Conservation (phyloP, 2,888 invertebrate species). For the Hecatera dysodea region DNA sequence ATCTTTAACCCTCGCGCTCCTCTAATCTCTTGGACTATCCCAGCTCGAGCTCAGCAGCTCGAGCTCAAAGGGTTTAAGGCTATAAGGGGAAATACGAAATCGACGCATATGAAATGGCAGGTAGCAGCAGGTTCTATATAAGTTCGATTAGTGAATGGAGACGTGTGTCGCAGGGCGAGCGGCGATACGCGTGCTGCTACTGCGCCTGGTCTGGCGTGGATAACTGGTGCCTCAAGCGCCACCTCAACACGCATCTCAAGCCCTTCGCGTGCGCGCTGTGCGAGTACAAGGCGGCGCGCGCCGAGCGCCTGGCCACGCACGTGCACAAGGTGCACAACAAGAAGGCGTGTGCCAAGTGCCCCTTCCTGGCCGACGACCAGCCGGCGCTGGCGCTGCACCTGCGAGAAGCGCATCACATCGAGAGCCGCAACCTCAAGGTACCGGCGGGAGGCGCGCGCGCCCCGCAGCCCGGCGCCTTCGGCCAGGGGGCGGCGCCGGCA, state of each 20-base stretch:
- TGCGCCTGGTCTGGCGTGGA: slow-evolving; percentile 98
- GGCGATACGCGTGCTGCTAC: slow-evolving; percentile 96
- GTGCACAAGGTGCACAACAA: slow-evolving; percentile 98
- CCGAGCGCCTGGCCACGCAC: slow-evolving; percentile 97
- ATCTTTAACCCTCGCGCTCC: too few species aligned
- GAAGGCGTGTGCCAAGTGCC: slow-evolving; percentile 96
- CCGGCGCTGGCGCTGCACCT: slow-evolving; percentile 95
- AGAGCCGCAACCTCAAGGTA: slow-evolving; percentile 91
- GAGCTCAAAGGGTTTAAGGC: too few species aligned
- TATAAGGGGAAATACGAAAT: too few species aligned
- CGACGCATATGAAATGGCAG: too few species aligned
- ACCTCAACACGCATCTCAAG: slow-evolving; percentile 97
- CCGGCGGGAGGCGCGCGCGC: slow-evolving; percentile 73
- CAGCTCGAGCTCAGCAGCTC: too few species aligned
- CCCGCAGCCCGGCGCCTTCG: slow-evolving; percentile 66
- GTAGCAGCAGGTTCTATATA: too few species aligned
- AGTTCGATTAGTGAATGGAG: background rate
- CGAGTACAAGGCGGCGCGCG: slow-evolving; percentile 98
- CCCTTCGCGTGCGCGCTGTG: slow-evolving; percentile 97
- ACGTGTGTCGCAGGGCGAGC: slow-evolving; percentile 88
- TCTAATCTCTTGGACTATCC: too few species aligned
- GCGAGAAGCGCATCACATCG: slow-evolving; percentile 93
- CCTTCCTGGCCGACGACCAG: slow-evolving; percentile 96
- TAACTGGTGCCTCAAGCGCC: slow-evolving; percentile 98
- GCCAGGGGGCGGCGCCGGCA: slow-evolving; percentile 46